Evolutionary conservation across 2,888 invertebrate genomes (phyloP), one percentile per base, ranked within the genome.

Genomic region (Laothoe populi): DNA sequence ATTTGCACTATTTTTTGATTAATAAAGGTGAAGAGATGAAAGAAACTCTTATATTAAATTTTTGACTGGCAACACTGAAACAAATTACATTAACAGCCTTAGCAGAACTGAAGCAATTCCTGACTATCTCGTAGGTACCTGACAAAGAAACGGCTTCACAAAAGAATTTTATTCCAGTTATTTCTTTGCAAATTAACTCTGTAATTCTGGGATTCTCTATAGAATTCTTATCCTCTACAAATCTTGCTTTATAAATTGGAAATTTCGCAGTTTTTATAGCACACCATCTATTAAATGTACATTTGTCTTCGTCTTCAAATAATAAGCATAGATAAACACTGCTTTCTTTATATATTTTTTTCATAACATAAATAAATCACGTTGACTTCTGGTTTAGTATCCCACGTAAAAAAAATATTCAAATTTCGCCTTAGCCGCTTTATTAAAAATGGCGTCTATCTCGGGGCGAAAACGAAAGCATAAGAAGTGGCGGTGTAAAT

Each of bases 391-490:
- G n/a, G n/a, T n/a, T n/a, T n/a, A n/a, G 2, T 31, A 31, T 31
- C 5, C 8, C 8, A 31, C 38, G 0, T 38, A 35, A 35, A 8
- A 35, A 35, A 5, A 35, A 10, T 13, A 38, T 13, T 13, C 38
- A 13, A 11, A 11, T 38, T 38, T 38, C 2, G 13, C 38, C 13
- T 38, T 13, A 48, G 26, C 5, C 26, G 7, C 8, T 31, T 31
- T 11, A 35, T 19, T 35, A 16, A 35, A 35, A 19, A 11, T 35
- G 19, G 31, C 31, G 26, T 16, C 3, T 11, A 31, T 31, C 31
- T 35, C 19, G 53, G 19, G 53, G 53, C 53, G 53, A 53, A 53
- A 35, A 26, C 48, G 26, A 48, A 48, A 24, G 48, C 48, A 48
- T 48, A n/a, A 31, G 4, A 35, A 19, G 19, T 31, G 19, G 16